Percentiles rank a stretch among this genome's conserved stretches.
These are phyloP conservation scores for Parotocinclus haroldoi DNA, from an alignment of 2,797 vertebrate species.

Conservation along the genomic window DNA sequence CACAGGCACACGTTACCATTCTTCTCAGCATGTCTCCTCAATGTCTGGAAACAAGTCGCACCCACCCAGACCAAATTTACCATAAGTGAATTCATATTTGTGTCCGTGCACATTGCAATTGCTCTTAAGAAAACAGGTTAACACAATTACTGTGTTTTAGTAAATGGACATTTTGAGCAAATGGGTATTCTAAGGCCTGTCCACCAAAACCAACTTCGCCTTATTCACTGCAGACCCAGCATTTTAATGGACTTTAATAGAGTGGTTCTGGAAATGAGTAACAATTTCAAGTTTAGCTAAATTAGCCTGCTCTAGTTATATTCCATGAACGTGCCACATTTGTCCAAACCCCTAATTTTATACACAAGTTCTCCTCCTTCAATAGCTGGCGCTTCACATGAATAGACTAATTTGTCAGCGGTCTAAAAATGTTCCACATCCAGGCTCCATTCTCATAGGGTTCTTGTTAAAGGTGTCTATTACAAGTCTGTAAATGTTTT, in stretches of 20 bases:
- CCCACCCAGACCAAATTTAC: slow-evolving; percentile 46
- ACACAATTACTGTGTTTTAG: slow-evolving; percentile 58
- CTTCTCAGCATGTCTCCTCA: no score
- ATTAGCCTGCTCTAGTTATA: slow-evolving; percentile 43
- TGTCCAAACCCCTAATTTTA: slow-evolving; percentile 24
- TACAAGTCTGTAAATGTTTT: neutral
- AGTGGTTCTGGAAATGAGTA: slow-evolving; percentile 41
- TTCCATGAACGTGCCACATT: slow-evolving; percentile 33
- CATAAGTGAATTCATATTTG: slow-evolving; percentile 53
- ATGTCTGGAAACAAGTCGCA: no score
- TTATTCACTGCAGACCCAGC: slow-evolving; percentile 37
- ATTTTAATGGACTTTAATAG: slow-evolving; percentile 49
- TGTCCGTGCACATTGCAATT: slow-evolving; percentile 47
- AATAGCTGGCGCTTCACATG: neutral
- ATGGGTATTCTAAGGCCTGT: slow-evolving; percentile 58
- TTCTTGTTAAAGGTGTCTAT: neutral
- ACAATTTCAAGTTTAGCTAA: slow-evolving; percentile 36
- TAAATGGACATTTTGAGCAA: slow-evolving; percentile 60
- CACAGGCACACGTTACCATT: slow-evolving; percentile 10
- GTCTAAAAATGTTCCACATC: neutral
- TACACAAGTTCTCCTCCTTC: neutral
- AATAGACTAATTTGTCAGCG: slow-evolving; percentile 12
- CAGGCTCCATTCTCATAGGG: slow-evolving; percentile 10
- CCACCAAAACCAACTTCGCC: slow-evolving; percentile 42
- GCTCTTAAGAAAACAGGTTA: slow-evolving; percentile 47